These are phyloP conservation scores for Propithecus deckenii DNA, from an alignment of 2,797 vertebrate genomes.

Conservation along the genomic window DNA sequence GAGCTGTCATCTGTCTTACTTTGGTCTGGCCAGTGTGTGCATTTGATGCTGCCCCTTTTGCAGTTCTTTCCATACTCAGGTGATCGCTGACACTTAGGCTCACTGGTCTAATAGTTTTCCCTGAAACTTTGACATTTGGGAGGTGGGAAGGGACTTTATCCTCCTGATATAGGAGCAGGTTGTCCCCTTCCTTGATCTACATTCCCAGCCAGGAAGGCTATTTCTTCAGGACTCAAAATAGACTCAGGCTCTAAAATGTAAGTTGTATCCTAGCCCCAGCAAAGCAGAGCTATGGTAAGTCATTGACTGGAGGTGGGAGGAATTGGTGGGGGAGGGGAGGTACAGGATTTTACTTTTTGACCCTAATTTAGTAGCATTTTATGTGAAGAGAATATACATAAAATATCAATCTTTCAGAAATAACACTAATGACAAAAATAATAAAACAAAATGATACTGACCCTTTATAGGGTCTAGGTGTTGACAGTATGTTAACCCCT, in stretches of 20 bases:
- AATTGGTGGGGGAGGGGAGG: background rate
- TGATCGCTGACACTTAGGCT: background rate
- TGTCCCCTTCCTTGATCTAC: background rate
- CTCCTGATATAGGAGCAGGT: background rate
- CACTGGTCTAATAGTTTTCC: background rate
- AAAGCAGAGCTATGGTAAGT: background rate
- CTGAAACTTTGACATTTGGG: background rate
- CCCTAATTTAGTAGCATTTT: background rate
- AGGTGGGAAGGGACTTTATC: background rate
- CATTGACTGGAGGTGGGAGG: background rate
- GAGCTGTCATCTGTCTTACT: background rate
- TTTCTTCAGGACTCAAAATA: background rate
- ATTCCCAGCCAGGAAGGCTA: background rate
- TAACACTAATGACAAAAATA: background rate
- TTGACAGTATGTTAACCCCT: background rate
- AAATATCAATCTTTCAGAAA: background rate
- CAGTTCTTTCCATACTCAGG: background rate
- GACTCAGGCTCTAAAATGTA: background rate
- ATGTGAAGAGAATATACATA: background rate
- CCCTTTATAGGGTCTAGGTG: background rate
- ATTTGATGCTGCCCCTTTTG: background rate
- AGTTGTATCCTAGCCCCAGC: background rate
- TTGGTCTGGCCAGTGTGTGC: rapidly evolving
- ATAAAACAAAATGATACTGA: background rate
- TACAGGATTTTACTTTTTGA: background rate